Evolutionary conservation across 1,140 invertebrate genomes (phyloP).

Genomic region (Bombus cullumanus): DNA sequence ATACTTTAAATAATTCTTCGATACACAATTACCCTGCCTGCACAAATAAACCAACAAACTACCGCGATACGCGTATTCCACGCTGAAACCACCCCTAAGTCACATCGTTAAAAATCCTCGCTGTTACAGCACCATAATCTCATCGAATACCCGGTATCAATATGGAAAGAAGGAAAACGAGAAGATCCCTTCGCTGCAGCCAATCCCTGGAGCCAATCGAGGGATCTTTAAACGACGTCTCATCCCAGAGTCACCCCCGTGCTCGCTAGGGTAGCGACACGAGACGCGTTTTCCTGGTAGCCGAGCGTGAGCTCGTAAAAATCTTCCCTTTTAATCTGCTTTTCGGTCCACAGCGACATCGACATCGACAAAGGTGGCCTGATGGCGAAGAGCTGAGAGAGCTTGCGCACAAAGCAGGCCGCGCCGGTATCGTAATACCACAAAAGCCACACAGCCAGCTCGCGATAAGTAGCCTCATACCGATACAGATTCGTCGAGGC

Average conservation of each 20-base stretch:
- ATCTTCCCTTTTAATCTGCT: constrained; percentile 24
- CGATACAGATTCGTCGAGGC: constrained; percentile 55
- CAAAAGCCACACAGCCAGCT: constrained; percentile 21
- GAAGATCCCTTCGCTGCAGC: not conserved
- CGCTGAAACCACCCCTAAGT: too few species aligned
- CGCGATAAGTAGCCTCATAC: constrained; percentile 60
- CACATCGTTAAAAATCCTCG: too few species aligned
- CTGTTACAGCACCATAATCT: too few species aligned
- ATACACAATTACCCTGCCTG: too few species aligned
- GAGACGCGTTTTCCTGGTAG: not conserved
- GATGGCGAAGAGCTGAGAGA: not conserved
- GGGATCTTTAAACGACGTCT: not conserved
- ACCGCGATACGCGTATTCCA: too few species aligned
- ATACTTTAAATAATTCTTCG: too few species aligned
- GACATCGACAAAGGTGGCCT: not conserved
- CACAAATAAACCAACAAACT: too few species aligned
- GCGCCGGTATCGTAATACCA: not conserved
- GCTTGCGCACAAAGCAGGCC: not conserved
- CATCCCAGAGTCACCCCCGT: not conserved
- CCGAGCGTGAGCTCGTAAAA: constrained; percentile 13
- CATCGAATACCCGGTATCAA: not conserved
- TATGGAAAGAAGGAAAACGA: not conserved
- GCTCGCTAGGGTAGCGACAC: not conserved
- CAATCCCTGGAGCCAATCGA: not conserved
- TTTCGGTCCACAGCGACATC: not conserved